phyloP scores from a whole-genome alignment of 2,797 vertebrate species.

The Chloroceryle inda region DNA sequence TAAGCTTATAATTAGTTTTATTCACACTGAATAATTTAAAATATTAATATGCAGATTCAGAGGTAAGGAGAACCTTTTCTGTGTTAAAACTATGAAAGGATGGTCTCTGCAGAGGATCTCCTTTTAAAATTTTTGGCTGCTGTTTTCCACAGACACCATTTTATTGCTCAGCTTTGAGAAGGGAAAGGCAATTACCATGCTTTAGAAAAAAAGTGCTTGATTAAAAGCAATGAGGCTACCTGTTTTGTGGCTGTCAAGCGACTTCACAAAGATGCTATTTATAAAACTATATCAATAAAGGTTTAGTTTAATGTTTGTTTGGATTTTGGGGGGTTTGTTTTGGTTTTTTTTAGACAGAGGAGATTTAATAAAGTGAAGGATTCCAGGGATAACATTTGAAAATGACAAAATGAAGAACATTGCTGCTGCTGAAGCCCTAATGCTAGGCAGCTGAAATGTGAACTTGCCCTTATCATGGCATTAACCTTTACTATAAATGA shows the following conservation, averaged over 20 bases:
- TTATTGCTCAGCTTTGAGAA: neutral
- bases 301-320: neutral
- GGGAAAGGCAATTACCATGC: slow-evolving; percentile 24
- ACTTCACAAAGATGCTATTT: neutral
- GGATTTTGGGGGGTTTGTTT: too few relatives aligned
- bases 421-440: slow-evolving; percentile 6
- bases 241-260: neutral
- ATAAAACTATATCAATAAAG: neutral
- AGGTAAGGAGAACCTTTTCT: neutral
- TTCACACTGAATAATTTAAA: neutral
- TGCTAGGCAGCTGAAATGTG: neutral
- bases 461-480: neutral
- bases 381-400: slow-evolving; percentile 3
- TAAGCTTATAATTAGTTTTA: neutral
- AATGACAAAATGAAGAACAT: slow-evolving; percentile 17
- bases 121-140: neutral
- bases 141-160: neutral
- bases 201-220: neutral
- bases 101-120: neutral
- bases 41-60: neutral
- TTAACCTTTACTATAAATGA: slow-evolving; percentile 48
- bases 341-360: neutral
- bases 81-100: neutral
- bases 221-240: slow-evolving; percentile 18
- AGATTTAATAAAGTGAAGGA: slow-evolving; percentile 9